phyloP scores from a whole-genome alignment of 2,797 vertebrate species.

The Sebastes melanostomus region DNA sequence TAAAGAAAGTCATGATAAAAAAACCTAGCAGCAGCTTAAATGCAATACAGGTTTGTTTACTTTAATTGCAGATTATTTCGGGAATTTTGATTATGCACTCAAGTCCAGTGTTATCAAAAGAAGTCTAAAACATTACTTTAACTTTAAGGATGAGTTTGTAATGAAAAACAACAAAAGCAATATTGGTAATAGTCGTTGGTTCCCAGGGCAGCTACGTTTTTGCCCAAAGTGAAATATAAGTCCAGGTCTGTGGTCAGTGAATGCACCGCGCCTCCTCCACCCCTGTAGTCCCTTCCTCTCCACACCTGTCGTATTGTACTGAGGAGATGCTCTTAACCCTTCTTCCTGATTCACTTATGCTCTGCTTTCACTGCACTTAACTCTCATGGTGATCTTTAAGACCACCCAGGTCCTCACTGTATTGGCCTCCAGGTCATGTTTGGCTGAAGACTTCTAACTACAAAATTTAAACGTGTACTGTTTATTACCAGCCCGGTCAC shows the following conservation, averaged over 20 bases:
- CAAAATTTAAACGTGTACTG: background rate
- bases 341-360: conserved; percentile 92
- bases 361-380: conserved; percentile 90
- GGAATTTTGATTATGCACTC: background rate
- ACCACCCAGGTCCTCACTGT: conserved; percentile 81
- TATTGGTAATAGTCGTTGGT: background rate
- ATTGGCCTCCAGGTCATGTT: conserved; percentile 9
- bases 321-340: conserved; percentile 80
- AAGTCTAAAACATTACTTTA: background rate
- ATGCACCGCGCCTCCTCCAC: conserved; percentile 66
- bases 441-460: conserved; percentile 7
- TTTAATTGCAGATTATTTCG: background rate
- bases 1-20: background rate
- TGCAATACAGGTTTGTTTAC: background rate
- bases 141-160: background rate
- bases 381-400: conserved; percentile 82
- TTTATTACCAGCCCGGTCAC: too few species aligned
- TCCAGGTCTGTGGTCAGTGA: conserved; percentile 29
- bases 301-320: conserved; percentile 74
- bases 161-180: background rate
- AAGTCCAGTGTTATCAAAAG: background rate
- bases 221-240: conserved; percentile 3
- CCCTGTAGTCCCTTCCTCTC: conserved; percentile 49
- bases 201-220: background rate
- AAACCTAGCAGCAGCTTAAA: background rate